These are phyloP conservation scores for Elmis aenea DNA, from an alignment of 2,888 invertebrate genomes.

Conservation along the genomic window DNA sequence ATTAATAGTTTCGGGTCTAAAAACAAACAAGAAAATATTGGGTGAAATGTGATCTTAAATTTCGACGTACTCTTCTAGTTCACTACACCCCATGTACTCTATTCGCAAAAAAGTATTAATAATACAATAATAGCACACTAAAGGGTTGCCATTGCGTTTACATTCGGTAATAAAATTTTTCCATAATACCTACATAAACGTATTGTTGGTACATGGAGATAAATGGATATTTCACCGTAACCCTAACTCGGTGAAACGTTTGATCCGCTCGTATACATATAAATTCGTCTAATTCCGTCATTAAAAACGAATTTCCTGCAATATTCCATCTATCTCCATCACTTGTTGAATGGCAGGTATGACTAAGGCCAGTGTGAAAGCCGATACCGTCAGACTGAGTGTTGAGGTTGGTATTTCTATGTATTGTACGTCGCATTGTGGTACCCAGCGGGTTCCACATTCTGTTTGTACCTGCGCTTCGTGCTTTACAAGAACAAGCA, in stretches of 20 bases:
- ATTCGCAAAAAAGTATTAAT: too few species aligned
- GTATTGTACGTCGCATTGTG: slow-evolving; percentile 19
- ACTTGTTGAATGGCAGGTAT: slow-evolving; percentile 23
- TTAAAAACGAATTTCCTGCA: slow-evolving; percentile 22
- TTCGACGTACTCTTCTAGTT: too few species aligned
- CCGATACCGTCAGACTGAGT: slow-evolving; percentile 19
- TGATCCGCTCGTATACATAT: slow-evolving; percentile 7
- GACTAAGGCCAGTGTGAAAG: slow-evolving; percentile 19
- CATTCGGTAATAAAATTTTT: too few species aligned
- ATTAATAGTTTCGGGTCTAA: too few species aligned
- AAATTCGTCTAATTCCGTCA: slow-evolving; percentile 20
- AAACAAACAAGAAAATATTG: too few species aligned
- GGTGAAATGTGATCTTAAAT: too few species aligned
- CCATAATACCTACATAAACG: too few species aligned
- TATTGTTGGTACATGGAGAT: slow-evolving; percentile 9
- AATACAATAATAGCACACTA: too few species aligned
- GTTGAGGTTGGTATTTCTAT: slow-evolving; percentile 19
- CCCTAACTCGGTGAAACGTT: slow-evolving; percentile 9
- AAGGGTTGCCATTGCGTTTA: too few species aligned
- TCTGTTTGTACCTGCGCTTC: slow-evolving; percentile 18
- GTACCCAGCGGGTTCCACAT: slow-evolving; percentile 20
- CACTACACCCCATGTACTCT: too few species aligned
- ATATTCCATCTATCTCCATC: slow-evolving; percentile 22
- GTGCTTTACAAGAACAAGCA: slow-evolving; percentile 9
- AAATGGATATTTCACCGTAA: slow-evolving; percentile 12